Evolutionary conservation across 1,140 invertebrate genomes (phyloP), one percentile per base, ranked within the genome.

Genomic region (Varroa destructor): DNA sequence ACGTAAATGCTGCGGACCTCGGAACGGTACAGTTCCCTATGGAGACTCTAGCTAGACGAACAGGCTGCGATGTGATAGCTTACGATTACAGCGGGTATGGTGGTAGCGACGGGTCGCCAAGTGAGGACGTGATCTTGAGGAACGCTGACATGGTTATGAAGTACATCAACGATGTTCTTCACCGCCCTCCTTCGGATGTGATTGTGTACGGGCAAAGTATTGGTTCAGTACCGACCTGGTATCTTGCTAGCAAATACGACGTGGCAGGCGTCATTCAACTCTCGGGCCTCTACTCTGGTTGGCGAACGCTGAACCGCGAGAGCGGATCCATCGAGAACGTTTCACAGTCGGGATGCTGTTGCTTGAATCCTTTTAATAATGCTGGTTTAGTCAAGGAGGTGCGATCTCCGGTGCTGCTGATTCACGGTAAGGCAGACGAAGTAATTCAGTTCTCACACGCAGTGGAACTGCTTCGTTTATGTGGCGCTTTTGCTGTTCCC

Each of bases 101-200:
- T 10, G 46, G 72, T 56, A 74, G 74, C 56, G 67, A 56, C 37
- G 83, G 84, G 42, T 79, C 78, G 74, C 79, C 84, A 14, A 81
- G 81, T 12, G 83, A 84, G 77, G n/a, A 82, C 75, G 84, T 84
- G 77, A 74, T 84, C 6, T 85, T 85, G 76, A 77, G 81, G 71
- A 83, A 85, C 75, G 81, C 84, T 74, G 79, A 82, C 74, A 82
- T 82, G 8, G 84, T 82, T 55, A 82, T 80, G 78, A 78, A 81
- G 70, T 76, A 78, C 42, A 73, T 84, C 36, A 76, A 79, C 54
- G 75, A 75, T 70, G 74, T 79, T 71, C 83, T 81, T 75, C 78
- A 82, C 42, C 79, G 84, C 36, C 79, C 77, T 71, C 78, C 80
- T 55, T 80, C 82, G 56, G 78, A 81, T 74, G 79, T 84, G 14